Evolutionary conservation across 2,797 vertebrate genomes (phyloP), one percentile per base, ranked within the genome.

Genomic region (Antrozous pallidus): DNA sequence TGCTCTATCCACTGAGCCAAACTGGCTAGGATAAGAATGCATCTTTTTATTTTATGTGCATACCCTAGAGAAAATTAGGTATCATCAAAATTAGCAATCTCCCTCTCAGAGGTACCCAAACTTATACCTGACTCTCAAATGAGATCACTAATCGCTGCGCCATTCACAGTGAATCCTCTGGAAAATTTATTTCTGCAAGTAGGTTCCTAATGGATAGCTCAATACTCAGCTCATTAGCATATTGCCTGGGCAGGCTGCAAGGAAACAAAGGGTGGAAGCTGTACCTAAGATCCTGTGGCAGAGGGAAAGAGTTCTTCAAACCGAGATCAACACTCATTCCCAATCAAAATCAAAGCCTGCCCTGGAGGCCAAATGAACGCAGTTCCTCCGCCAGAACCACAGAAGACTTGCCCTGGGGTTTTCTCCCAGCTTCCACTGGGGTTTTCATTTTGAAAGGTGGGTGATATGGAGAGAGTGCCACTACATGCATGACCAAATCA

Each of bases 221-320:
- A 56, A 6, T 28, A 33, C 26, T 81, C 49, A 70, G 33, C 71
- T 78, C 33, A 28, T 93, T 49, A 84, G 82, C 73, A 89, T 80
- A 51, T 26, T 38, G 20, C 82, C 73, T 86, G 81, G 54, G 36
- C 36, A 93, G 82, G 47, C n/a, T 73, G 40, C 49, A 61, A 74
- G 73, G 79, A 96, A 83, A 84, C 38, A 65, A 22, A 74, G 61
- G 31, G 6, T 67, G 28, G 28, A 54, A 6, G 49, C 67, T 84
- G 40, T 82, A 63, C 24, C 36, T 94, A 75, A 79, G 77, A 71
- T 96, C 36, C 78, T 36, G 47, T 28, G 88, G 42, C 38, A 78
- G 91, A 92, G 67, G 33, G 38, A 67, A 93, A 79, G 56, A 51
- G 56, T 94, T 93, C 31, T 78, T 56, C 56, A 87, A 92, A 90